Evolutionary conservation across 1,140 invertebrate genomes (phyloP).

Genomic region (Halesus radiatus): DNA sequence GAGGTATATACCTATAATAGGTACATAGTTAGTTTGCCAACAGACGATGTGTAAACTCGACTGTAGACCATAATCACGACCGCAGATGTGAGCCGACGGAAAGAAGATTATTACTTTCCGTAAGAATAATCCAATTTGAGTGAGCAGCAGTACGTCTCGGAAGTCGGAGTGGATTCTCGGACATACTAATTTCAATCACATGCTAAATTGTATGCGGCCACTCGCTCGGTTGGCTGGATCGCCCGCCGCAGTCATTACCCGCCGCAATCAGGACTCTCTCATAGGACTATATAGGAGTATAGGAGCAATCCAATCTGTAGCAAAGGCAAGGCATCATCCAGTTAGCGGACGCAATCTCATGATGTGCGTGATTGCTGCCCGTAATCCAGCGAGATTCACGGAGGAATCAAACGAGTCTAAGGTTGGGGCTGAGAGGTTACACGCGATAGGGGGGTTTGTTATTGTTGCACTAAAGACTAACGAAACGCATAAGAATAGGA

Average conservation of each 20-base stretch:
- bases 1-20: too few relatives aligned
- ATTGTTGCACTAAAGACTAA: too few relatives aligned
- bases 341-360: too few relatives aligned
- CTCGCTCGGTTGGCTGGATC: neutral
- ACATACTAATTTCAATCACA: slow-evolving; percentile 8
- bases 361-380: too few relatives aligned
- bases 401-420: too few relatives aligned
- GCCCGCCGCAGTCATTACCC: neutral
- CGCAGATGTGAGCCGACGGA: slow-evolving; percentile 21
- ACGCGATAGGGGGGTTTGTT: too few relatives aligned
- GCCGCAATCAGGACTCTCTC: neutral
- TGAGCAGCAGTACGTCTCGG: slow-evolving; percentile 6
- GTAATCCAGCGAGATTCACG: too few relatives aligned
- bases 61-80: slow-evolving; percentile 2
- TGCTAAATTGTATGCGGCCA: slow-evolving; percentile 20
- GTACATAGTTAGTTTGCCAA: slow-evolving; percentile 3
- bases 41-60: neutral
- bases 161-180: slow-evolving; percentile 11
- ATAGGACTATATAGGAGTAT: neutral
- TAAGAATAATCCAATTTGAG: slow-evolving; percentile 29
- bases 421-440: too few relatives aligned
- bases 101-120: slow-evolving; percentile 19
- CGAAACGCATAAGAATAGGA: too few relatives aligned
- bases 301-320: neutral
- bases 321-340: neutral